Evolutionary conservation across 2,113 vertebrate species (phyloP), one percentile per base, ranked within the genome.

Genomic region (Prietella phreatophila): DNA sequence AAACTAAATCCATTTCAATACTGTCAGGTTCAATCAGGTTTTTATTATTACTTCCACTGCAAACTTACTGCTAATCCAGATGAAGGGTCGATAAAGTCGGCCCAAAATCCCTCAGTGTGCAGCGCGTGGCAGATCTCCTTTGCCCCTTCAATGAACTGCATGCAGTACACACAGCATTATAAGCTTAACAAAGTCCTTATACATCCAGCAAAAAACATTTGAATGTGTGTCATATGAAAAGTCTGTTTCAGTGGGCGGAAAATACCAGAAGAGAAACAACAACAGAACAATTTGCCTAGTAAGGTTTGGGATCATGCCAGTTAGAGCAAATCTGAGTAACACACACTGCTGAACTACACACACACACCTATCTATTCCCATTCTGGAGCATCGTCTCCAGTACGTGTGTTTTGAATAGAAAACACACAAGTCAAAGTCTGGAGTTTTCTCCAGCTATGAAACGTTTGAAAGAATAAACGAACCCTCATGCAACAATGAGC

Each of bases 51-150:
- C 36, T 19, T 50, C 75, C 39, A 50, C 0, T 14, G 42, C 25
- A 50, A 50, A 5, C 97, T 96, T 92, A 99, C 98, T 79, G 98
- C 96, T 75, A 98, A 90, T 89, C 98, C 98, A 79, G 98, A 99
- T 17, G 97, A 96, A 0, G 98, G 98, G 65, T 99, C 98, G 33
- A 99, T 97, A 89, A 99, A 99, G 93, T 99, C 98, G 5, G 98
- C 98, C 98, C 98, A 99, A 75, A 96, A 99, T 55, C 98, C 98
- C 92, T 97, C 96, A 6, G 92, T 90, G 89, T 93, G 96, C 78
- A 99, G 93, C 17, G 96, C 96, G 2, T 90, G 95, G 92, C 98
- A 99, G n/a, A 99, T 98, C 92, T 98, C 96, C 89, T 96, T 97
- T 39, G 98, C 98, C 92, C 98, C 98, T 69, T 76, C 95, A 75